Conservation (phyloP, 2,797 vertebrate genomes). For the Pyrocephalus nanus region DNA sequence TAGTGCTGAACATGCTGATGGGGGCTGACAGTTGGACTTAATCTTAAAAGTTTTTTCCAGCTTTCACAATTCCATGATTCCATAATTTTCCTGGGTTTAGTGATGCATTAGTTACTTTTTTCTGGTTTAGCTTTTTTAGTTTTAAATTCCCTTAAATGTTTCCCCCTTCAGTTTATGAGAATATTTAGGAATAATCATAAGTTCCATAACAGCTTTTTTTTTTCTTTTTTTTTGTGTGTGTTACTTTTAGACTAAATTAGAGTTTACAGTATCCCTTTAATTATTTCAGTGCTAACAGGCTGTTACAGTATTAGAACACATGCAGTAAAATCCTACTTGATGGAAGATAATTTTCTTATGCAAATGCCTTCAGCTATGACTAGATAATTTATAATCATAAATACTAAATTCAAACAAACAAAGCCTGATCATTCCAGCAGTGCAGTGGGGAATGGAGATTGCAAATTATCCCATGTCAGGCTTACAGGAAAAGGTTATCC, state of each 20-base stretch:
- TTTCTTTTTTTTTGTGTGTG: neutral
- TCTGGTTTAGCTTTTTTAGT: neutral
- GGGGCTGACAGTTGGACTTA: neutral
- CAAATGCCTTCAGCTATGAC: neutral
- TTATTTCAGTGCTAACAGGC: neutral
- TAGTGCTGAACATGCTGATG: neutral
- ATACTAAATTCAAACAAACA: constrained; percentile 28
- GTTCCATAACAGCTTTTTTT: neutral
- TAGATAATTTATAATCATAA: constrained; percentile 45
- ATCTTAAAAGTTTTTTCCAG: neutral
- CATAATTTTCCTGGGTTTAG: neutral
- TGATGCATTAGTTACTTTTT: neutral
- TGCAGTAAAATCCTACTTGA: neutral
- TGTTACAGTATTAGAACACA: neutral
- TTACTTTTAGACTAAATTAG: neutral
- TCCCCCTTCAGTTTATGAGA: neutral
- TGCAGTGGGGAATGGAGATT: neutral
- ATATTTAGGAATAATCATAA: neutral
- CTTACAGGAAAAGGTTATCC: neutral
- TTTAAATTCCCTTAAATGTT: neutral
- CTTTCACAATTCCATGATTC: neutral
- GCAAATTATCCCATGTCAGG: neutral
- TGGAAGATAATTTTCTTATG: constrained; percentile 25
- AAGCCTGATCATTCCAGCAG: neutral
- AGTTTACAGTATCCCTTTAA: neutral